These are phyloP conservation scores for Ochropacha duplaris DNA, from an alignment of 2,888 invertebrate genomes.

Conservation along the genomic window DNA sequence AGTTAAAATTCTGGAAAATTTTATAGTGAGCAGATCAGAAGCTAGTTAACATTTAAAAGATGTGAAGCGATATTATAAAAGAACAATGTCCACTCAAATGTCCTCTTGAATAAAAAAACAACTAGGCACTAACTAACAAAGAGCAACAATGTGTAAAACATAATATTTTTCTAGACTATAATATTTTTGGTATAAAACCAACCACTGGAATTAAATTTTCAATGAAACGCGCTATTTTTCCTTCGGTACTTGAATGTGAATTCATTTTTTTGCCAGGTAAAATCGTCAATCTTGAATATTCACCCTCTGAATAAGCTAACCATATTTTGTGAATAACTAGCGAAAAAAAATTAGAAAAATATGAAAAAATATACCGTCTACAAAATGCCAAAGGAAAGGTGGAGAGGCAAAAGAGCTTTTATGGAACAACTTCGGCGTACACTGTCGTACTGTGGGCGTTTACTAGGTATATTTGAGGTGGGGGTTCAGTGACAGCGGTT, in stretches of 20 bases:
- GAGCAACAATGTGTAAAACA: too few relatives aligned
- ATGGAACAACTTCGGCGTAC: slow-evolving; percentile 72
- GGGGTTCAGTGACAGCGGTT: slow-evolving; percentile 38
- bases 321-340: slow-evolving; percentile 46
- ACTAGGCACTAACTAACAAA: too few relatives aligned
- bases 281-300: slow-evolving; percentile 8
- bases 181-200: too few relatives aligned
- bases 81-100: too few relatives aligned
- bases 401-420: slow-evolving; percentile 75
- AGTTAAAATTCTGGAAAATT: too few relatives aligned
- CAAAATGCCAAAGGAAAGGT: slow-evolving; percentile 74
- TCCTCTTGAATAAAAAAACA: too few relatives aligned
- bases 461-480: slow-evolving; percentile 51
- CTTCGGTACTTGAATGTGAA: neutral
- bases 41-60: too few relatives aligned
- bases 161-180: too few relatives aligned
- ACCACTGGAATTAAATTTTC: neutral
- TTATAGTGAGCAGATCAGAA: too few relatives aligned
- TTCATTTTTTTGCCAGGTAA: neutral
- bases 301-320: slow-evolving; percentile 21
- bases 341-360: slow-evolving; percentile 26
- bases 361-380: slow-evolving; percentile 43
- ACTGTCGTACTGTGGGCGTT: slow-evolving; percentile 65
- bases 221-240: neutral
- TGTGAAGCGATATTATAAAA: too few relatives aligned